Base-by-base conservation (phyloP, 2,888 invertebrate species). In the Thera obeliscata region DNA sequence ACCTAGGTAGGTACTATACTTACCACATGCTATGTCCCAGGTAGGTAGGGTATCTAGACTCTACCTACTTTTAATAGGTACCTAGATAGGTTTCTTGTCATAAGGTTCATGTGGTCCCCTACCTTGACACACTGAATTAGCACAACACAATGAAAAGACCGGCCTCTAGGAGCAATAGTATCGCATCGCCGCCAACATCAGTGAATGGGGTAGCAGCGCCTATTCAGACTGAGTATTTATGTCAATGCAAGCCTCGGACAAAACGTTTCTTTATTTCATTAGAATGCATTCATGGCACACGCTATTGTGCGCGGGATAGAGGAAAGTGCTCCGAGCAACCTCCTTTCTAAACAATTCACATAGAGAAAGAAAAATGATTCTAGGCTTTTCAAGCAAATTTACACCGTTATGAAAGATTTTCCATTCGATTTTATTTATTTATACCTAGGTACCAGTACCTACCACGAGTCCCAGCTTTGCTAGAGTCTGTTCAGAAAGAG, bases 261-360 rank as follows among this genome's bases (percentile, higher is more conserved):
- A 86, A 87, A 86, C 85, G 86, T 87, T 86, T 85, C 87, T 88
- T 86, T 88, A 88, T 88, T 87, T 87, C 87, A 88, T 88, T 87
- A 88, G 52, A 88, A 87, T 81, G 83, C 82, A 84, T 86, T 86
- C 85, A 81, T 67, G 67, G 78, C 74, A 77, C 75, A 68, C 55
- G 66, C 77, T 72, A 83, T 85, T 85, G 85, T 85, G 67, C 54
- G 62, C 43, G 43, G 43, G 35, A 68, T 74, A 71, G 75, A 75
- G 69, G 74, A 76, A 74, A 74, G 77, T 74, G 76, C 77, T 68
- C 69, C 67, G 69, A 69, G 73, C 76, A 77, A 75, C 79, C 78
- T 79, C 75, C 64, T 78, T 82, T 83, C 79, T 78, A 82, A 83
- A 85, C 82, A 82, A 81, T 81, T 7, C 8, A 43, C 70, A 69